Evolutionary conservation across 1,140 invertebrate genomes (phyloP).

Genomic region (Telenomus remus): DNA sequence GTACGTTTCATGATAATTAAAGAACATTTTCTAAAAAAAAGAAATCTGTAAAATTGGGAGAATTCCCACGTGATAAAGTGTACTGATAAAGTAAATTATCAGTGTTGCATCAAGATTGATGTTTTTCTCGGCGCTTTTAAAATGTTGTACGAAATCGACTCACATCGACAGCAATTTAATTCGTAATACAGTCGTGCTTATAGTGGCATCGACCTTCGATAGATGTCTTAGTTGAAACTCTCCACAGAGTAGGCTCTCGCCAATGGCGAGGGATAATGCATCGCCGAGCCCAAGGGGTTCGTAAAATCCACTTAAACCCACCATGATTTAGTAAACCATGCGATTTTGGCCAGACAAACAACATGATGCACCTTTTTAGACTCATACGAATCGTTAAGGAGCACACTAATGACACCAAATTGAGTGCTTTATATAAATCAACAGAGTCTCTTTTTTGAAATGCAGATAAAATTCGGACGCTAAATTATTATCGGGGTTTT

Average conservation of each 20-base stretch:
- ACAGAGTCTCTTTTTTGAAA: no score
- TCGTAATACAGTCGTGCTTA: constrained; percentile 53
- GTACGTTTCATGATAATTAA: no score
- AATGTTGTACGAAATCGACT: constrained; percentile 32
- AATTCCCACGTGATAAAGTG: no score
- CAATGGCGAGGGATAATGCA: constrained; percentile 65
- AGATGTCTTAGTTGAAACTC: constrained; percentile 61
- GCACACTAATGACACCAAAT: constrained; percentile 45
- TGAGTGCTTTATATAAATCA: constrained; percentile 21
- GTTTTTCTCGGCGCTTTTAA: constrained; percentile 28
- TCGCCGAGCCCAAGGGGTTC: constrained; percentile 66
- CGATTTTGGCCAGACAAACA: constrained; percentile 59
- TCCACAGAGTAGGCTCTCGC: constrained; percentile 40
- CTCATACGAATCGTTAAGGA: constrained; percentile 58
- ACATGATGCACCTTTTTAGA: constrained; percentile 61
- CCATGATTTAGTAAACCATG: constrained; percentile 67
- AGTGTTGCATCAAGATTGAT: constrained; percentile 36
- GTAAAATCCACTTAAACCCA: constrained; percentile 68
- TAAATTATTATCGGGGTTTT: no score
- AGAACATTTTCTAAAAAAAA: no score
- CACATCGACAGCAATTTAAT: constrained; percentile 55
- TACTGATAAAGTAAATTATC: constrained; percentile 30
- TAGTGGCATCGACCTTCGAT: constrained; percentile 52
- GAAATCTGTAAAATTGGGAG: no score
- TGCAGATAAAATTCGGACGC: no score